These are phyloP conservation scores for Cephus runcator DNA, from an alignment of 2,888 invertebrate species.

Conservation along the genomic window DNA sequence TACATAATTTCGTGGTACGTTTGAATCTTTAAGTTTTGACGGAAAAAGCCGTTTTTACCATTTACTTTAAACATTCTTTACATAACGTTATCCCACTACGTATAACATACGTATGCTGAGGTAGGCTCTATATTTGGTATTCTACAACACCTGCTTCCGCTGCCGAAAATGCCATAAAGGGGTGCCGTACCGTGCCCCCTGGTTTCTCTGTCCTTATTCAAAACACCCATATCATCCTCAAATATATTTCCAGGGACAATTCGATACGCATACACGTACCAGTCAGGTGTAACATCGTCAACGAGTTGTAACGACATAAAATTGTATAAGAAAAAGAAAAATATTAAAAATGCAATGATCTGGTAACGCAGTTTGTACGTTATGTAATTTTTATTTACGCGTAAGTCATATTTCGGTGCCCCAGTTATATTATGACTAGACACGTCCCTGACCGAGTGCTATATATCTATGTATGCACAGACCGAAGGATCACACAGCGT, in stretches of 20 bases:
- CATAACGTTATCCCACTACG: background rate
- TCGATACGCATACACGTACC: background rate
- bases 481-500: background rate
- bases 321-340: background rate
- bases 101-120: background rate
- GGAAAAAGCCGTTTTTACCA: background rate
- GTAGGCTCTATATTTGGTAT: background rate
- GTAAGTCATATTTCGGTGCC: background rate
- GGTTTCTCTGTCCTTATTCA: background rate
- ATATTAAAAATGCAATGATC: background rate
- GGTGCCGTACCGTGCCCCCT: background rate
- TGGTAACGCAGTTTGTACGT: background rate
- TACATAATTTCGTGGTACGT: background rate
- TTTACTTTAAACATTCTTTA: background rate
- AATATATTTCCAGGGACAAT: background rate
- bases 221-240: background rate
- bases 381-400: background rate
- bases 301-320: background rate
- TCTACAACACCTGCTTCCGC: constrained; percentile 41
- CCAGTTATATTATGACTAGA: background rate
- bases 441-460: background rate
- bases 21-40: background rate
- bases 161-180: constrained; percentile 26
- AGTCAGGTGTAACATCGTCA: background rate
- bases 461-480: background rate